Evolutionary conservation across 2,797 vertebrate genomes (phyloP).

Genomic region (Coregonus ussuriensis): DNA sequence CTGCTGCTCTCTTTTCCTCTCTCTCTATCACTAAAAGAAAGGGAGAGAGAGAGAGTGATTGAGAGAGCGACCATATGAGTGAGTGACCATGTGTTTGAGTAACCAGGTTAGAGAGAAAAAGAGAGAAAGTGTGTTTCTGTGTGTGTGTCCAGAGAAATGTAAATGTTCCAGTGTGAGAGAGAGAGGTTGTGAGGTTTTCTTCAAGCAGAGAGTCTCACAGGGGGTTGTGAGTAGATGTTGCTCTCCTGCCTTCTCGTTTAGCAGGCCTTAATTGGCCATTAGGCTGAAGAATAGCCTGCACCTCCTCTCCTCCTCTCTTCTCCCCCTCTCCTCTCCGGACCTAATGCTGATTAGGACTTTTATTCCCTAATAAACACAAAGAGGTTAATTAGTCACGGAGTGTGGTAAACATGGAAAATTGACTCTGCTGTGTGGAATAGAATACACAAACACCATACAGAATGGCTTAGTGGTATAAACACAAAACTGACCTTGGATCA

Average conservation of each 20-base stretch:
- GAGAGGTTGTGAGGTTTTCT: slow-evolving; percentile 57
- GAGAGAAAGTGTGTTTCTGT: slow-evolving; percentile 16
- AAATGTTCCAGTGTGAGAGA: neutral
- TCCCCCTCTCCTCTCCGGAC: slow-evolving; percentile 61
- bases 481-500: neutral
- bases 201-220: slow-evolving; percentile 61
- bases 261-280: slow-evolving; percentile 80
- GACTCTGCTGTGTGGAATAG: neutral
- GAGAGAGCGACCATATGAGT: neutral
- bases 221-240: slow-evolving; percentile 68
- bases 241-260: slow-evolving; percentile 76
- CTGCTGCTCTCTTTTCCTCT: slow-evolving; percentile 44
- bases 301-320: slow-evolving; percentile 18
- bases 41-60: slow-evolving; percentile 36
- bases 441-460: neutral
- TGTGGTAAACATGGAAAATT: slow-evolving; percentile 33
- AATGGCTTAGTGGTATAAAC: neutral
- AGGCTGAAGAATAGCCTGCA: slow-evolving; percentile 75
- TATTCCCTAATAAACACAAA: slow-evolving; percentile 79
- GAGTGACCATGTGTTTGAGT: neutral
- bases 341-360: slow-evolving; percentile 78
- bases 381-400: slow-evolving; percentile 60
- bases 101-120: neutral
- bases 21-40: slow-evolving; percentile 26
- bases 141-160: slow-evolving; percentile 24